These are phyloP conservation scores for Apotomis turbidana DNA, from an alignment of 2,888 invertebrate genomes.

Conservation along the genomic window DNA sequence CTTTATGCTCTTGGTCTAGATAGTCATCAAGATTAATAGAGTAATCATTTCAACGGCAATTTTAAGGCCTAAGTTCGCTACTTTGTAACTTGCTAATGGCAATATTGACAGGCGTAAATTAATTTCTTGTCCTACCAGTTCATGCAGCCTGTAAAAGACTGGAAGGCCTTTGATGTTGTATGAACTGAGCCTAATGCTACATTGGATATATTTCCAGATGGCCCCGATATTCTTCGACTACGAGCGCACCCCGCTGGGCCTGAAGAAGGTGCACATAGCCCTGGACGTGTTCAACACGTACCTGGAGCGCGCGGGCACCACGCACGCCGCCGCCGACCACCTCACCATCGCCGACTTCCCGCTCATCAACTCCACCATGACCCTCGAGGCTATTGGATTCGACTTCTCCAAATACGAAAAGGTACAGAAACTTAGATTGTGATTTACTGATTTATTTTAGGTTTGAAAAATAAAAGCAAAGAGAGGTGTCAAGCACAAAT, in stretches of 20 bases:
- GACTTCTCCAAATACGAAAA: constrained; percentile 85
- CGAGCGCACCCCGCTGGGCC: constrained; percentile 85
- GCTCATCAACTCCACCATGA: constrained; percentile 88
- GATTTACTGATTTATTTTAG: no score
- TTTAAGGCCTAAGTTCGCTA: no score
- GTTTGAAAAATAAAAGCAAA: no score
- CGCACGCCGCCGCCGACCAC: constrained; percentile 86
- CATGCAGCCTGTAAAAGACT: no score
- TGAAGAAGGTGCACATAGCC: constrained; percentile 88
- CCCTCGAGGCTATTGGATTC: constrained; percentile 88
- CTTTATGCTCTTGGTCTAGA: no score
- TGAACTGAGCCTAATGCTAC: neutral
- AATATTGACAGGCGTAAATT: no score
- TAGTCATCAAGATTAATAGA: no score
- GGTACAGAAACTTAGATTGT: constrained; percentile 52
- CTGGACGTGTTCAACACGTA: constrained; percentile 88
- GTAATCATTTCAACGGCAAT: no score
- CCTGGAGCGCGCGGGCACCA: constrained; percentile 83
- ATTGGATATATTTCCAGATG: constrained; percentile 77
- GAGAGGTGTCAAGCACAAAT: no score
- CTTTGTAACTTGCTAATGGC: no score
- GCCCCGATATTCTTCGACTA: constrained; percentile 92
- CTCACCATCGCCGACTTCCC: constrained; percentile 91
- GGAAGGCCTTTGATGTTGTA: no score
- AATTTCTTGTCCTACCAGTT: no score